Evolutionary conservation across 2,797 vertebrate genomes (phyloP), one percentile per base, ranked within the genome.

Genomic region (Gadopsis marmoratus): DNA sequence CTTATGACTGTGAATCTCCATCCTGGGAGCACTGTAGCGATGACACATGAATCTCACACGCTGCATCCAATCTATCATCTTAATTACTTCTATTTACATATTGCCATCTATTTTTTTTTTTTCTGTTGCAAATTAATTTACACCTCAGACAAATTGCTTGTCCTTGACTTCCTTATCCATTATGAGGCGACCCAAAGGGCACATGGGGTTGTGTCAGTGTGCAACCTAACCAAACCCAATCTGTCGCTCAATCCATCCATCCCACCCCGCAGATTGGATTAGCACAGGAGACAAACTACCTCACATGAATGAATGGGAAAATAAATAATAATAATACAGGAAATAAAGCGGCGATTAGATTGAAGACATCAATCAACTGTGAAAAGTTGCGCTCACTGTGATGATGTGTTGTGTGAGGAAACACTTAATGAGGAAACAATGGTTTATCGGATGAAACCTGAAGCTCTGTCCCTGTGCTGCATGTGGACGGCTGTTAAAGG

Each of bases 71-170:
- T 95, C 92, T 91, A 93, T 96, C 95, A 96, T 92, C 89, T 90
- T 95, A 95, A 96, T 95, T 94, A 92, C 91, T 92, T 92, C 86
- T 88, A 92, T 90, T 94, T 94, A 88, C 90, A 92, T 89, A 92
- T 85, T 82, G 74, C 85, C 83, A 79, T 94, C 85, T 88, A 77
- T 86, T 91, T 91, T 41, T 79, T 85, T 88, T 79, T 85, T 88
- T 84, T 89, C 93, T 89, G 86, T 79, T 78, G 87, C 89, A 93
- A 94, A 94, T 94, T 90, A 91, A 94, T 95, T 94, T 90, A 92
- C 84, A 92, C 86, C 82, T 86, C 85, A 88, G 84, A 94, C 88
- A 90, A 94, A 94, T 92, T 90, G 82, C 84, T 85, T 86, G 92
- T 92, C 93, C 91, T 93, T 93, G 90, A 89, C 88, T 92, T 84